Base-by-base conservation (phyloP, 92 coral and sea anemone genomes). In the Diadumene lineata region DNA sequence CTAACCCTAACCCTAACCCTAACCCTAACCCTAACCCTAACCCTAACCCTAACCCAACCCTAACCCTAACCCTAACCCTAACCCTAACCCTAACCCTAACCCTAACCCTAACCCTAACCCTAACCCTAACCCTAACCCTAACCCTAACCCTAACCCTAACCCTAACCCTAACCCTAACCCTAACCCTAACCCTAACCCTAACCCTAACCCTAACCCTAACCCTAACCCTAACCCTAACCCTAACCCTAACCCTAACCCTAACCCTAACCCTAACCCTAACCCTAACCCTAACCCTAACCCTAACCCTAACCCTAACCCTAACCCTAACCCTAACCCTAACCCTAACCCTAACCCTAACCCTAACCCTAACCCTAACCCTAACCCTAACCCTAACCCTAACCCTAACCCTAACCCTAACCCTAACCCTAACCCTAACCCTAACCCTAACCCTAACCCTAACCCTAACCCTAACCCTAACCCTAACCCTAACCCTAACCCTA, bases 201-300 rank as follows among this genome's bases (percentile, higher is more conserved):
- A 76, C 63, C 62, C 81, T 76, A 76, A 76, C 74, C 74, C 74
- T 64, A 76, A 76, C 74, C 74, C 81, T 76, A 64, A 66, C 74
- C 74, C 81, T 76, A 64, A 64, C 63, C 62, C 81, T 76, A 76
- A 76, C 74, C 74, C 74, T 46, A 76, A 76, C 81, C 74, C 81
- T 76, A 76, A 76, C 81, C 74, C 81, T 76, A 76, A 76, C 74
- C 74, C 81, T 76, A 64, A 64, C 63, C 74, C 64, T 43, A 76
- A 65, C 73, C 74, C 75, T 65, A 76, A 65, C 46, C 74, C 65
- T 11, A 76, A 76, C 81, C 74, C 74, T 76, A 76, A 66, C 74
- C 74, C 81, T 76, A 64, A 76, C 64, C 64, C 81, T 76, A 76
- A 76, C 81, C 74, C 81, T 76, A 76, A 76, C 81, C 74, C 81